Conservation (phyloP, 2,113 vertebrate genomes). For the Genyomyrus donnyi region DNA sequence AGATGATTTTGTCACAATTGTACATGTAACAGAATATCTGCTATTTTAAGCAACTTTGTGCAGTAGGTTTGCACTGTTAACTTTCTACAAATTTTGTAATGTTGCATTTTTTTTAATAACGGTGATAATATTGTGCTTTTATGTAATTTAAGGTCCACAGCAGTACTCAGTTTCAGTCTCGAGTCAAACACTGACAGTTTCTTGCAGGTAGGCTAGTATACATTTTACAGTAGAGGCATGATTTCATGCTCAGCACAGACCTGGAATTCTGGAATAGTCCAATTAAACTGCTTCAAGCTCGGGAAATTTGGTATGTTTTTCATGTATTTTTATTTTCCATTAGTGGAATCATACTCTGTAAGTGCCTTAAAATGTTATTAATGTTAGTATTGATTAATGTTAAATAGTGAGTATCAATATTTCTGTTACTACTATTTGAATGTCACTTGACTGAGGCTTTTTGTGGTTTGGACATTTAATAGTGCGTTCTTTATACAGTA, state of each 20-base stretch:
- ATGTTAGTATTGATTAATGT: background rate
- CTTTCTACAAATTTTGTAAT: background rate
- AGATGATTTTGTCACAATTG: background rate
- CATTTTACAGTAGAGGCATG: background rate
- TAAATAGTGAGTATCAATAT: background rate
- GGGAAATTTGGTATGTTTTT: background rate
- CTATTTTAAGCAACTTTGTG: constrained; percentile 8
- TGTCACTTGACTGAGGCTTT: background rate
- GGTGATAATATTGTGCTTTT: background rate
- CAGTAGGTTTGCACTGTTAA: background rate
- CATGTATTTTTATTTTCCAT: background rate
- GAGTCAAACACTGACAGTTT: constrained; percentile 24
- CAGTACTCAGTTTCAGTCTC: background rate
- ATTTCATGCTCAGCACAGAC: background rate
- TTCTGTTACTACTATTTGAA: background rate
- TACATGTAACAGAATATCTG: background rate
- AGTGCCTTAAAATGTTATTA: background rate
- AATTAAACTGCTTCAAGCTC: constrained; percentile 10
- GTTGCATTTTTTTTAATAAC: background rate
- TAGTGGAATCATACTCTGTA: background rate
- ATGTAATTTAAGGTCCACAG: background rate
- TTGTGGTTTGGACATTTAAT: background rate
- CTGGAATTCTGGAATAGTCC: background rate
- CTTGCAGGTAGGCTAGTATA: constrained; percentile 5
- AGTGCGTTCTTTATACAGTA: background rate